Evolutionary conservation across 2,888 invertebrate species (phyloP).

Genomic region (Linnaemya vulpina): DNA sequence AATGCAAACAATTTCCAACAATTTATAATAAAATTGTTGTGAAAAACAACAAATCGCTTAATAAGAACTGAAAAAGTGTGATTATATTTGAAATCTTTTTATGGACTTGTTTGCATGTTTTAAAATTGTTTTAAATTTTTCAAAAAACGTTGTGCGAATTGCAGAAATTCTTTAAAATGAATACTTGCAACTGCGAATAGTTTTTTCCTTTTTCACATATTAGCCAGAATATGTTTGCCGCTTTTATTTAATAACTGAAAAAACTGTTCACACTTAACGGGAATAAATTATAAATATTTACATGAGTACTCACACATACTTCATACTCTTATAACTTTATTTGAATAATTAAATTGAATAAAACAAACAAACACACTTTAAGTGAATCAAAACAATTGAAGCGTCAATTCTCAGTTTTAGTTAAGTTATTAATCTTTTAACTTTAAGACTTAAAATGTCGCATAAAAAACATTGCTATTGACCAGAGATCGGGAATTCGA

Average conservation of each 20-base stretch:
- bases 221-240: too few species aligned
- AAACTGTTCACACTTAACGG: not conserved
- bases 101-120: not conserved
- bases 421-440: too few species aligned
- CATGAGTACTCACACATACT: not conserved
- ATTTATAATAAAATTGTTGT: conserved; percentile 37
- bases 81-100: not conserved
- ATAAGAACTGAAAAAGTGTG: conserved; percentile 9
- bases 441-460: too few species aligned
- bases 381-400: conserved; percentile 17
- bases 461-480: too few species aligned
- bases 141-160: not conserved
- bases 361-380: conserved; percentile 2
- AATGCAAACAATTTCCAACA: conserved; percentile 27
- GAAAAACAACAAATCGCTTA: conserved; percentile 33
- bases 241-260: not conserved
- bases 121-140: not conserved
- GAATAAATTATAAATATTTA: not conserved
- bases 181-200: not conserved
- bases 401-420: too few species aligned
- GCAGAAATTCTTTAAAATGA: not conserved
- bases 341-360: conserved; percentile 1
- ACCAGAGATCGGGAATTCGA: too few species aligned
- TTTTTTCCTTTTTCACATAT: not conserved
- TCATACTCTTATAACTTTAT: not conserved